A percentile compares a stretch with the other conserved stretches of the same genome.
phyloP scores from a whole-genome alignment of 2,888 invertebrate species.

The Amblyteles armatorius region DNA sequence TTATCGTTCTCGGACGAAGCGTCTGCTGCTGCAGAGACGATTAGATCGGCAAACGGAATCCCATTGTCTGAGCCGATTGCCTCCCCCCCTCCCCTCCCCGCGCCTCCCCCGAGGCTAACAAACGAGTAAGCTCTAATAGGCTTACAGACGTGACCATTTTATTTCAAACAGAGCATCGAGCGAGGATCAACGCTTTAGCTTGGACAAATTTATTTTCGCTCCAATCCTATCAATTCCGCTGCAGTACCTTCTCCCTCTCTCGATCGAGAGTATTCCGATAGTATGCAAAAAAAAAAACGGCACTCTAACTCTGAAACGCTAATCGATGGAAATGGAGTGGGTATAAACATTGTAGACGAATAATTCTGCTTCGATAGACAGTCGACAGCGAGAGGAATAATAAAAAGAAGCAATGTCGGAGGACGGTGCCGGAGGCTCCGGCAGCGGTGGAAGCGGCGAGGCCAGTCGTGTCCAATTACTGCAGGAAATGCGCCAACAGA shows the following conservation, averaged over 20 bases:
- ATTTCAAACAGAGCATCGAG: conserved; percentile 17
- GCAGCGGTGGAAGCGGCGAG: conserved; percentile 79
- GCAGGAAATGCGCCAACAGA: conserved; percentile 95
- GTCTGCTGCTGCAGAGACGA: conserved; percentile 22
- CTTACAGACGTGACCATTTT: conserved; percentile 27
- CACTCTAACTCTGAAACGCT: neutral
- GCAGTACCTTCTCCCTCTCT: neutral
- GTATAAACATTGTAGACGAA: conserved; percentile 14
- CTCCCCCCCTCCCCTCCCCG: neutral
- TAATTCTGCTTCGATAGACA: conserved; percentile 50
- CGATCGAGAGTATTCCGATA: neutral
- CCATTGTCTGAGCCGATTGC: conserved; percentile 54
- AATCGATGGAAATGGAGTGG: neutral
- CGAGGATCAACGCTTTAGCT: conserved; percentile 18
- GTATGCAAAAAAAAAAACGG: neutral
- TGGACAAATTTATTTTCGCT: conserved; percentile 2
- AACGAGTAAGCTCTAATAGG: conserved; percentile 45
- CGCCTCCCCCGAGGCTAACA: neutral
- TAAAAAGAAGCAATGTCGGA: conserved; percentile 75
- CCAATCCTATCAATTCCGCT: conserved; percentile 1
- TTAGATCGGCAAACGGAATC: conserved; percentile 56
- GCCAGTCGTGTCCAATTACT: conserved; percentile 89
- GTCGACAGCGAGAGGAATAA: neutral
- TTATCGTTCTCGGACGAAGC: conserved; percentile 16
- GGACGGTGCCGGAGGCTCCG: conserved; percentile 76